These are phyloP conservation scores for Agrochola litura DNA, from an alignment of 2,888 invertebrate genomes.

Conservation along the genomic window DNA sequence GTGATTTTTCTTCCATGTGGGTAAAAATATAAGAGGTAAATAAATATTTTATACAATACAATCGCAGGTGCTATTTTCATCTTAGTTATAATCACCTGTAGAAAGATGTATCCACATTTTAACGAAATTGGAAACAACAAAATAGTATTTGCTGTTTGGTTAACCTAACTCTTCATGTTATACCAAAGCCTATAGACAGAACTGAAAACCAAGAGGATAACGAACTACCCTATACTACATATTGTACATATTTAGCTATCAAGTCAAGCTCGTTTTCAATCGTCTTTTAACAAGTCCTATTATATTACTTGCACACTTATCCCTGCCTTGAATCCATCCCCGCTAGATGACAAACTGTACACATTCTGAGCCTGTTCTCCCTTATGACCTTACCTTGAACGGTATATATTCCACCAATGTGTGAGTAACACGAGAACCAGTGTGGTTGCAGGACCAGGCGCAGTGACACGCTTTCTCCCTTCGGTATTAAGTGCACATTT, in stretches of 20 bases:
- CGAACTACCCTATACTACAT: too few species aligned
- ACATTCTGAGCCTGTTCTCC: not conserved
- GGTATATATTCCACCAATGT: not conserved
- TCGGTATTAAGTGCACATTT: slow-evolving; percentile 60
- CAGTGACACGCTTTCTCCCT: slow-evolving; percentile 74
- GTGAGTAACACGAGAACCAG: slow-evolving; percentile 24
- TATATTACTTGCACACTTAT: not conserved
- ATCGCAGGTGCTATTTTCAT: slow-evolving; percentile 6
- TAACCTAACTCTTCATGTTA: not conserved
- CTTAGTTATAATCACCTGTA: slow-evolving; percentile 4
- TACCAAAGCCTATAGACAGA: not conserved
- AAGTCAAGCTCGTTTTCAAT: not conserved
- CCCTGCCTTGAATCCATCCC: too few species aligned
- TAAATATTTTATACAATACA: slow-evolving; percentile 1
- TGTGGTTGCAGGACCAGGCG: slow-evolving; percentile 56
- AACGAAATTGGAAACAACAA: not conserved
- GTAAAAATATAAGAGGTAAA: slow-evolving; percentile 37
- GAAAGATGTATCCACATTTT: not conserved
- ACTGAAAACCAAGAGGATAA: not conserved
- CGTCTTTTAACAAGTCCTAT: not conserved
- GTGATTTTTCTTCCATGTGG: slow-evolving; percentile 31
- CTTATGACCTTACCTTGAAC: slow-evolving; percentile 6
- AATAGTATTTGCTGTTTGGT: not conserved
- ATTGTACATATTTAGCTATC: not conserved
- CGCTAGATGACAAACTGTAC: not conserved